Evolutionary conservation across 2,113 vertebrate genomes (phyloP).

Genomic region (Stictonetta naevosa): DNA sequence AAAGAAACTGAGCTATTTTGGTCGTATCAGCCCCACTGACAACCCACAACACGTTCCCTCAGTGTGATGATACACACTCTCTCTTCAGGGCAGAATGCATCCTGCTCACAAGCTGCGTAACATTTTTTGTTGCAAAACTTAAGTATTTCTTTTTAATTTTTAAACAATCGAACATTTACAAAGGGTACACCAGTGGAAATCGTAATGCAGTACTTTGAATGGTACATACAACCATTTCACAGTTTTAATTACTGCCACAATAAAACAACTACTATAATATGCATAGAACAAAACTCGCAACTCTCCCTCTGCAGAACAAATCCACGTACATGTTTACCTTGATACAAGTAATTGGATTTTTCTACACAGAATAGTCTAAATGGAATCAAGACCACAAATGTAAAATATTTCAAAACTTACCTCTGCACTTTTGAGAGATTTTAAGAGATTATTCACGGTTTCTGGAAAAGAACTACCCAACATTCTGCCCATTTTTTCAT

Average conservation of each 20-base stretch:
- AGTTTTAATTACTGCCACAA: background rate
- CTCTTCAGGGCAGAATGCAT: background rate
- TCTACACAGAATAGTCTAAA: background rate
- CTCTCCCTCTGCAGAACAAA: background rate
- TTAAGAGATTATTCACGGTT: constrained; percentile 96
- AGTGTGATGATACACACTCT: background rate
- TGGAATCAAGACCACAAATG: background rate
- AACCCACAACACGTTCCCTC: background rate
- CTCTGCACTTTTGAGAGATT: constrained; percentile 96
- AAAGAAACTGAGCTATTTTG: background rate
- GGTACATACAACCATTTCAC: background rate
- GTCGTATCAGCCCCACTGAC: background rate
- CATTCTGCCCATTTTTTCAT: constrained; percentile 99
- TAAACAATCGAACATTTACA: background rate
- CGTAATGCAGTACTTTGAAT: background rate
- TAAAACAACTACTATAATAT: background rate
- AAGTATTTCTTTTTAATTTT: background rate
- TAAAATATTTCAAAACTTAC: constrained; percentile 70
- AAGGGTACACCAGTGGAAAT: background rate
- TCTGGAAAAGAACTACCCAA: constrained; percentile 97
- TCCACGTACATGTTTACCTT: background rate
- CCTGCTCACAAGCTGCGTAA: background rate
- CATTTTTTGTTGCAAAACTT: background rate
- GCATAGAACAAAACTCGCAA: background rate
- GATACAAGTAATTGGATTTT: background rate